Percentiles rank a stretch among this genome's conserved stretches.
Conservation (phyloP, 2,113 vertebrate species). For the Ginglymostoma cirratum region DNA sequence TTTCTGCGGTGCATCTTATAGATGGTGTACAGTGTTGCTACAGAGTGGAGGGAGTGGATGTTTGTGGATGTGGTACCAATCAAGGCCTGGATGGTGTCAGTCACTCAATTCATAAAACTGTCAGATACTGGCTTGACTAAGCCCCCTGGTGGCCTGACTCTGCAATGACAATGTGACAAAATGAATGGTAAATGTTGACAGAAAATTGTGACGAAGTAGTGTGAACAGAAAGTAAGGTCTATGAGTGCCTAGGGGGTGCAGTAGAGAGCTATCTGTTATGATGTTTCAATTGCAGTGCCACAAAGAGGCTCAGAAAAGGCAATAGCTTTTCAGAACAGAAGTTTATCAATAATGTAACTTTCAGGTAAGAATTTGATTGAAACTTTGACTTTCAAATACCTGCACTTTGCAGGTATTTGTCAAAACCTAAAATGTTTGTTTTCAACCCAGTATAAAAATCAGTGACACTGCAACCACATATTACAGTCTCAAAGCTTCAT, state of each 20-base stretch:
- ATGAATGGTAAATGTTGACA: neutral
- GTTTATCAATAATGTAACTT: neutral
- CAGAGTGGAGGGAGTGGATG: too few species aligned
- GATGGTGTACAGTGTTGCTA: too few species aligned
- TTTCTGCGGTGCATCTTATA: too few species aligned
- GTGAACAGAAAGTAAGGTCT: neutral
- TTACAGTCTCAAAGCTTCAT: neutral
- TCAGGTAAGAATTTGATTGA: neutral
- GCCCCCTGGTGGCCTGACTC: neutral
- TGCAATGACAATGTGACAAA: neutral
- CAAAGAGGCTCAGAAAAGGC: neutral
- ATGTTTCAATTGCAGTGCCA: neutral
- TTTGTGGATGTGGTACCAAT: too few species aligned
- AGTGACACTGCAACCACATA: neutral
- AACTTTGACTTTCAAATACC: neutral
- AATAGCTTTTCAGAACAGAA: neutral
- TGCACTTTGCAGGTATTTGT: neutral
- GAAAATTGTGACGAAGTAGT: neutral
- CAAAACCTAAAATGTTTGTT: neutral
- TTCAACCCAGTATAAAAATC: neutral
- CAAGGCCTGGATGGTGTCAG: neutral
- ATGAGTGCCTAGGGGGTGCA: neutral
- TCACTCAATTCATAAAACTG: neutral
- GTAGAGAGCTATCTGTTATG: too few species aligned
- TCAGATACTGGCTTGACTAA: neutral